Conservation (phyloP, 2,113 vertebrate species). For the Syrrhaptes paradoxus region DNA sequence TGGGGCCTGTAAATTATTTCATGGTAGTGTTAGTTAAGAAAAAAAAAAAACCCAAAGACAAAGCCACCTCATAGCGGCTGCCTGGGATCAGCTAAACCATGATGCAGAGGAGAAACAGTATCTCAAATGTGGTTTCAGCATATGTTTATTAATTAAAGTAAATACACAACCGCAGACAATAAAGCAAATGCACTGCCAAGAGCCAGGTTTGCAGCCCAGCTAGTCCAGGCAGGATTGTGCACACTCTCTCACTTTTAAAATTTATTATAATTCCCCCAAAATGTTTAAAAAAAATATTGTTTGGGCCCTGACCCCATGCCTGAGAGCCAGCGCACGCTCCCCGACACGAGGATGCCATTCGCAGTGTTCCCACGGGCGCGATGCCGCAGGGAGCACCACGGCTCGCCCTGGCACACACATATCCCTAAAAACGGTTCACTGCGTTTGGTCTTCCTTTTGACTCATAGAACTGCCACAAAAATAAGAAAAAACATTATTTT, state of each 20-base stretch:
- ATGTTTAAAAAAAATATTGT: not conserved
- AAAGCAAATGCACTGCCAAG: not conserved
- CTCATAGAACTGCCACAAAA: not conserved
- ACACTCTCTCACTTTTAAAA: not conserved
- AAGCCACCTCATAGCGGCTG: not conserved
- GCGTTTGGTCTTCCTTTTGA: not conserved
- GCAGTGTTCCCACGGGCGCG: fast-evolving
- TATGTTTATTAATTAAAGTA: conserved; percentile 34
- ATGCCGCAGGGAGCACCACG: not conserved
- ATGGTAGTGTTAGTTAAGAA: not conserved
- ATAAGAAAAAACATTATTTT: not conserved
- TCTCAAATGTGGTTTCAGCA: not conserved
- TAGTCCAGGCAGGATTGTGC: not conserved
- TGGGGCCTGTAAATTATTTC: conserved; percentile 22
- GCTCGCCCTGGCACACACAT: not conserved
- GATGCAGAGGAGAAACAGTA: not conserved
- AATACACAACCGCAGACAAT: not conserved
- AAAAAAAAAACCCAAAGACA: not conserved
- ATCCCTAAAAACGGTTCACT: not conserved
- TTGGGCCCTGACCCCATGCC: not conserved
- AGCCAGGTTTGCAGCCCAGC: not conserved
- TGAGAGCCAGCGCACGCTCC: not conserved
- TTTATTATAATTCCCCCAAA: not conserved
- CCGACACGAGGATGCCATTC: fast-evolving
- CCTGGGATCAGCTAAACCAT: not conserved